These are phyloP conservation scores for Rhinogobio ventralis DNA, from an alignment of 2,797 vertebrate species.

Conservation along the genomic window DNA sequence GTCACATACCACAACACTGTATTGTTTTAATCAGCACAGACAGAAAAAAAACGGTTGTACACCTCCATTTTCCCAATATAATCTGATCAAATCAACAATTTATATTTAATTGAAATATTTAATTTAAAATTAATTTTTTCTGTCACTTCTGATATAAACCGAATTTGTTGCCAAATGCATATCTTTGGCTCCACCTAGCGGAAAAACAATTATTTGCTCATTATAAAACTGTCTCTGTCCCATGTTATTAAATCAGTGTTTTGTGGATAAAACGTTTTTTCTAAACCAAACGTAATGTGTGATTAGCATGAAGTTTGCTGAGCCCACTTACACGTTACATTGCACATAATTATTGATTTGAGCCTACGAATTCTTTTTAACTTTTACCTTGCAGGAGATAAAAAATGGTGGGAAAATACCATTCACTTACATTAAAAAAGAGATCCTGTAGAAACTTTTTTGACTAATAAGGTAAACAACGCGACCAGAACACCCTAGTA, in stretches of 20 bases:
- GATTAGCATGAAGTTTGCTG: background rate
- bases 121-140: background rate
- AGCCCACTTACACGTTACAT: background rate
- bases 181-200: conserved; percentile 12
- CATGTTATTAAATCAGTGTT: background rate
- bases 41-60: too few relatives aligned
- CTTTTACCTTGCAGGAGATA: background rate
- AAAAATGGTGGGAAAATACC: background rate
- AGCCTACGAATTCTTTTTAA: background rate
- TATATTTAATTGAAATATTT: background rate
- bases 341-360: background rate
- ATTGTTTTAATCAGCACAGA: too few relatives aligned
- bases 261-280: background rate
- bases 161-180: background rate
- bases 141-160: background rate
- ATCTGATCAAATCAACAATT: background rate
- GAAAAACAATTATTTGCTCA: background rate
- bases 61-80: background rate
- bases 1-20: too few relatives aligned
- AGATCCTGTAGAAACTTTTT: background rate
- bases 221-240: background rate
- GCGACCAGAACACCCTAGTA: background rate
- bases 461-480: background rate
- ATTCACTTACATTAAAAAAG: background rate
- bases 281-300: background rate